Percentiles rank a stretch among this genome's conserved stretches.
phyloP scores from a whole-genome alignment of 2,797 vertebrate genomes.

The Chelonia mydas region DNA sequence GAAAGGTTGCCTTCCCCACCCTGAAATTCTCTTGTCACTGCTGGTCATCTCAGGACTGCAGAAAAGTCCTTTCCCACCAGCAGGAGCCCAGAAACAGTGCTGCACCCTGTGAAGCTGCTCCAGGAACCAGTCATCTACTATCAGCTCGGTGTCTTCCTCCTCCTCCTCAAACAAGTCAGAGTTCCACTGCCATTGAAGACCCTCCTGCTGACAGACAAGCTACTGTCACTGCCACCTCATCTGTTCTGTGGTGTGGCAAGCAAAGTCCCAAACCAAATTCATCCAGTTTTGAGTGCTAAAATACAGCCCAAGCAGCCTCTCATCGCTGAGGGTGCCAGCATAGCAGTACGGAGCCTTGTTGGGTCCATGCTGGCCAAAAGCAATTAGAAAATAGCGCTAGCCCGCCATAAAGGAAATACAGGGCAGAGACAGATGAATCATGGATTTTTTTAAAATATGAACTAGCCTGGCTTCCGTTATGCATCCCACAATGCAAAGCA shows the following conservation, averaged over 20 bases:
- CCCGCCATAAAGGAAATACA: too few relatives aligned
- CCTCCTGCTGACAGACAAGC: too few relatives aligned
- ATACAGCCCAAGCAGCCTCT: too few relatives aligned
- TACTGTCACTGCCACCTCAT: too few relatives aligned
- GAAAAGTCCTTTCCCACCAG: not conserved
- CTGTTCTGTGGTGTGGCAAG: too few relatives aligned
- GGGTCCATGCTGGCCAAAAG: too few relatives aligned
- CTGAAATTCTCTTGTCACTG: not conserved
- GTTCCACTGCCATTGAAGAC: not conserved
- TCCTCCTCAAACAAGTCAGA: not conserved
- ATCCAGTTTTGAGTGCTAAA: too few relatives aligned
- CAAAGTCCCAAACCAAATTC: too few relatives aligned
- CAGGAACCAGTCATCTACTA: not conserved
- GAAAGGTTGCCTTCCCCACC: not conserved
- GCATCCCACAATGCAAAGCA: not conserved
- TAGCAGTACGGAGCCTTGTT: too few relatives aligned
- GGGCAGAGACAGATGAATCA: not conserved
- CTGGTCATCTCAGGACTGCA: not conserved
- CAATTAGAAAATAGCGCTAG: too few relatives aligned
- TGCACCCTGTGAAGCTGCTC: not conserved
- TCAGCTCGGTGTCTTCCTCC: not conserved
- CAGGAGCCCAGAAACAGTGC: not conserved
- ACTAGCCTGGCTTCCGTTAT: not conserved
- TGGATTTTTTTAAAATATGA: not conserved
- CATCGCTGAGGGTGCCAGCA: too few relatives aligned